Percentiles rank a stretch among this genome's conserved stretches.
Conservation (phyloP, 53 echinoderm and acorn worm genomes). For the Stichopus horrens region DNA sequence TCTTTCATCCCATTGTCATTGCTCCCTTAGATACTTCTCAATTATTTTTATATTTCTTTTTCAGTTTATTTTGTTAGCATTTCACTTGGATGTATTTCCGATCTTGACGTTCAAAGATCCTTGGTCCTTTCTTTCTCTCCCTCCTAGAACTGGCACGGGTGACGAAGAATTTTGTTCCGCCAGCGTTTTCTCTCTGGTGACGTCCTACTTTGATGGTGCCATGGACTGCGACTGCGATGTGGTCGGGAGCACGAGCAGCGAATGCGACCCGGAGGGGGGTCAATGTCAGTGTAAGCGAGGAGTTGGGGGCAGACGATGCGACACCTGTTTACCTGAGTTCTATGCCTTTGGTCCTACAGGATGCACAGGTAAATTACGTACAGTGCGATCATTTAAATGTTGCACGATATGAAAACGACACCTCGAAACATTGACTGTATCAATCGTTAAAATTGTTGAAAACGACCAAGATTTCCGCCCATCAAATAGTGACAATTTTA, state of each 20-base stretch:
- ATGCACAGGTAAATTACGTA: constrained; percentile 61
- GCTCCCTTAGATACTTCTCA: too few relatives aligned
- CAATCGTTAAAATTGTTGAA: too few relatives aligned
- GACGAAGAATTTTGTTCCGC: constrained; percentile 69
- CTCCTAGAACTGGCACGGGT: constrained; percentile 64
- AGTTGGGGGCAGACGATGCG: constrained; percentile 82
- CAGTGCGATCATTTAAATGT: too few relatives aligned
- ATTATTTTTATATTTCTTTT: too few relatives aligned
- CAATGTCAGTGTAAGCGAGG: constrained; percentile 83
- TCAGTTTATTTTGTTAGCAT: not conserved
- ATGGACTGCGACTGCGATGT: constrained; percentile 70
- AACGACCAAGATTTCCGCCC: too few relatives aligned
- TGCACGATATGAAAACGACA: too few relatives aligned
- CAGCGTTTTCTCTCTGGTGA: constrained; percentile 70
- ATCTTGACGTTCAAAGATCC: not conserved
- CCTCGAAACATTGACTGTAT: too few relatives aligned
- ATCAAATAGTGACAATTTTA: too few relatives aligned
- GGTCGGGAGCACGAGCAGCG: constrained; percentile 62
- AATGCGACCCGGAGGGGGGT: constrained; percentile 71
- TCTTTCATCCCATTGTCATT: too few relatives aligned
- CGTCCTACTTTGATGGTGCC: constrained; percentile 79
- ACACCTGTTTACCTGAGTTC: constrained; percentile 82
- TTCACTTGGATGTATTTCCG: not conserved
- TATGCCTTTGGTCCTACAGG: constrained; percentile 79
- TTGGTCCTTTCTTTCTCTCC: not conserved